These are phyloP conservation scores for Larimichthys polyactis DNA, from an alignment of 2,113 vertebrate species.

Conservation along the genomic window DNA sequence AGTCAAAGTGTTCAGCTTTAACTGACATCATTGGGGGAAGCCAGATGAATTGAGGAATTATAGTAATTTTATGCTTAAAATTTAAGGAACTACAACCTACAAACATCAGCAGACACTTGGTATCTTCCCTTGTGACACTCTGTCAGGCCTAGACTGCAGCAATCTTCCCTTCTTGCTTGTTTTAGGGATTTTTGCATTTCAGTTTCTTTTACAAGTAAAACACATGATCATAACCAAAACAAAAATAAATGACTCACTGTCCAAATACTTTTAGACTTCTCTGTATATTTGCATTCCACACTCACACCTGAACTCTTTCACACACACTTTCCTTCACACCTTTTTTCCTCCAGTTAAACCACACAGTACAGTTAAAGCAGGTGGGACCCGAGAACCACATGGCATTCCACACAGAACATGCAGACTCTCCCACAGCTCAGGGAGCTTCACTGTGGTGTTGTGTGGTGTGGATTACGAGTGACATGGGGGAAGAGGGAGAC, in stretches of 20 bases:
- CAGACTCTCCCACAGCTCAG: conserved; percentile 68
- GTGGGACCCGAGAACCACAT: conserved; percentile 60
- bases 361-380: conserved; percentile 69
- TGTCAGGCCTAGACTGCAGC: background rate
- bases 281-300: conserved; percentile 16
- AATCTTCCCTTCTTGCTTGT: background rate
- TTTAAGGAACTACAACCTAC: background rate
- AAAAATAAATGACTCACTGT: conserved; percentile 35
- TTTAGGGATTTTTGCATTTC: background rate
- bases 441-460: conserved; percentile 42
- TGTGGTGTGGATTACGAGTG: conserved; percentile 56
- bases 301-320: conserved; percentile 42
- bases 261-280: conserved; percentile 53
- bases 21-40: background rate
- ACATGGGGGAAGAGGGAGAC: conserved; percentile 42
- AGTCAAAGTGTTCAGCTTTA: background rate
- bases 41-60: background rate
- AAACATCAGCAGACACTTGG: background rate
- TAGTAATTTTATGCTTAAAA: too few relatives aligned
- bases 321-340: conserved; percentile 25
- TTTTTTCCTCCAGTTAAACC: conserved; percentile 34
- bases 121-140: background rate
- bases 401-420: conserved; percentile 80
- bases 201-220: background rate
- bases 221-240: conserved; percentile 19